A percentile compares a stretch with the other conserved stretches of the same genome.
Conservation (phyloP, 1,140 invertebrate genomes). For the Listronotus bonariensis region DNA sequence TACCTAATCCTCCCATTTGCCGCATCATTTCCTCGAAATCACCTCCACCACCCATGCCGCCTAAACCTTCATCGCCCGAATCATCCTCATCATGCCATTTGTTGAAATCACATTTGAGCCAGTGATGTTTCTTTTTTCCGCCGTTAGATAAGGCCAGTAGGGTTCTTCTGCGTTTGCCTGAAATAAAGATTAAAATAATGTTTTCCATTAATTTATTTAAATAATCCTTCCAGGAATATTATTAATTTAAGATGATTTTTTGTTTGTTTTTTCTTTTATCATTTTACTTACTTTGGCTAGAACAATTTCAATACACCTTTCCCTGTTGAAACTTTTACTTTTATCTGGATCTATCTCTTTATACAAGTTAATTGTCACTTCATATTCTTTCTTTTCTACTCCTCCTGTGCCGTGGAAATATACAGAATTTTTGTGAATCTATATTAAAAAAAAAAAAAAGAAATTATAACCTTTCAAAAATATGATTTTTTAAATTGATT, state of each 20-base stretch:
- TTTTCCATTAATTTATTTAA: too few relatives aligned
- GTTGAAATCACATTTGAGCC: constrained; percentile 96
- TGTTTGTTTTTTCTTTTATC: too few relatives aligned
- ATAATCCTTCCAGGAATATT: too few relatives aligned
- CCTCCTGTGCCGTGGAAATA: constrained; percentile 86
- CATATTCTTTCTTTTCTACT: constrained; percentile 82
- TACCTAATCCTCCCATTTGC: constrained; percentile 54
- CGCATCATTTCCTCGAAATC: constrained; percentile 56
- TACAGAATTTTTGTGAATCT: constrained; percentile 79
- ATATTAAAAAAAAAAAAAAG: too few relatives aligned
- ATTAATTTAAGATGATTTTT: too few relatives aligned
- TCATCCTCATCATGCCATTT: constrained; percentile 93
- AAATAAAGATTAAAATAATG: neutral
- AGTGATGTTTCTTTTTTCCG: constrained; percentile 89
- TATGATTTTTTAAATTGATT: too few relatives aligned
- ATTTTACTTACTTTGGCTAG: constrained; percentile 59
- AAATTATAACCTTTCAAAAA: too few relatives aligned
- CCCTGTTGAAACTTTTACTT: constrained; percentile 68
- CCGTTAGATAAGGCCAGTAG: constrained; percentile 87
- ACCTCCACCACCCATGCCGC: constrained; percentile 51
- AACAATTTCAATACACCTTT: constrained; percentile 75
- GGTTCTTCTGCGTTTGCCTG: constrained; percentile 71
- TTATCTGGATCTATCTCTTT: constrained; percentile 82
- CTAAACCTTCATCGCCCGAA: constrained; percentile 54
- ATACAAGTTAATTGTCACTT: constrained; percentile 82